Percentiles rank a stretch among this genome's conserved stretches.
These are phyloP conservation scores for Nudaria mundana DNA, from an alignment of 2,888 invertebrate species.

Conservation along the genomic window DNA sequence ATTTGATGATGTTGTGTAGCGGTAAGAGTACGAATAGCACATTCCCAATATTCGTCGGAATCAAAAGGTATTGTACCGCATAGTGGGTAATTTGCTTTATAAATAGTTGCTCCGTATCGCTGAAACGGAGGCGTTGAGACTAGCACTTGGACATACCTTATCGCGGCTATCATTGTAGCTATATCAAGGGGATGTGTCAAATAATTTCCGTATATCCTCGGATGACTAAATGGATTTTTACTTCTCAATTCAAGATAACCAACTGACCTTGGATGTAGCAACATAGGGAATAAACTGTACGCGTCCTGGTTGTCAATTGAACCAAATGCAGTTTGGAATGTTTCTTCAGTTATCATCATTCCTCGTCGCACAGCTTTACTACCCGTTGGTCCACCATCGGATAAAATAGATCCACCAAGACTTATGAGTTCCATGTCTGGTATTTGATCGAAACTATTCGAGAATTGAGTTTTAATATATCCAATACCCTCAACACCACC, in stretches of 20 bases:
- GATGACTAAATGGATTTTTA: slow-evolving; percentile 83
- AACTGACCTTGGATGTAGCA: slow-evolving; percentile 85
- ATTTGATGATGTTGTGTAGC: slow-evolving; percentile 84
- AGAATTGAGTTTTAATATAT: slow-evolving; percentile 82
- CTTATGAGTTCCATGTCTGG: slow-evolving; percentile 88
- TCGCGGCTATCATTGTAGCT: slow-evolving; percentile 81
- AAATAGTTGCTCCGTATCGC: slow-evolving; percentile 73
- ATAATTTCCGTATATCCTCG: slow-evolving; percentile 86
- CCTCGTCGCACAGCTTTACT: slow-evolving; percentile 60
- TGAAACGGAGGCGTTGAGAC: slow-evolving; percentile 75
- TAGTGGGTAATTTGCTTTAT: slow-evolving; percentile 80
- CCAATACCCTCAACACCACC: slow-evolving; percentile 84
- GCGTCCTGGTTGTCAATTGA: slow-evolving; percentile 63
- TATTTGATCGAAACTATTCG: slow-evolving; percentile 68
- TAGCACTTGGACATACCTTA: slow-evolving; percentile 74
- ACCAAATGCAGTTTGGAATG: slow-evolving; percentile 67
- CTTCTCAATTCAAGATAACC: slow-evolving; percentile 84
- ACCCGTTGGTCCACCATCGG: slow-evolving; percentile 61
- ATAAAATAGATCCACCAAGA: slow-evolving; percentile 70
- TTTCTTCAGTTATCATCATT: slow-evolving; percentile 68
- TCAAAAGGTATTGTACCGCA: slow-evolving; percentile 76
- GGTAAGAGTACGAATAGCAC: slow-evolving; percentile 82
- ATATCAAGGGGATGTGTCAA: slow-evolving; percentile 82
- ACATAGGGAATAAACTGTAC: slow-evolving; percentile 82
- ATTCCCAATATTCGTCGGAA: slow-evolving; percentile 84